These are phyloP conservation scores for Sinocyclocheilus anophthalmus DNA, from an alignment of 2,113 vertebrate species.

Conservation along the genomic window DNA sequence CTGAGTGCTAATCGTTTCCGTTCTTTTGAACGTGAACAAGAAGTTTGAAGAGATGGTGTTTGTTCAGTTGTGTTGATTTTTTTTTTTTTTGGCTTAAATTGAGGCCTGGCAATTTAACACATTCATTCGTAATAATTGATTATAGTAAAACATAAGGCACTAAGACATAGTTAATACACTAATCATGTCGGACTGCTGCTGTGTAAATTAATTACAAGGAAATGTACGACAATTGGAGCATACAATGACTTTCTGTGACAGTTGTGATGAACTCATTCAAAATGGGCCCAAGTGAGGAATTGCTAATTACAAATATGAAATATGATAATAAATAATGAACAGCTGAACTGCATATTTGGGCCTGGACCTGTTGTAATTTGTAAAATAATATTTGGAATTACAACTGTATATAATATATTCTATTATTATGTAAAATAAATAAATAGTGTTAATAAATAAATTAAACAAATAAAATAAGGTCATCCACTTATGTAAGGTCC, in stretches of 20 bases:
- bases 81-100: neutral
- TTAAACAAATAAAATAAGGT: neutral
- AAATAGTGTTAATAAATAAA: neutral
- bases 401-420: neutral
- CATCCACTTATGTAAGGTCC: too few relatives aligned
- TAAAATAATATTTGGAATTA: neutral
- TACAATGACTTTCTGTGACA: neutral
- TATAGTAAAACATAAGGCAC: neutral
- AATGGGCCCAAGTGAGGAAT: neutral
- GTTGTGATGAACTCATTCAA: neutral
- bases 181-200: neutral
- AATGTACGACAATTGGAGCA: neutral
- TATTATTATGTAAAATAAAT: neutral
- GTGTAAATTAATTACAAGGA: neutral
- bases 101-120: neutral
- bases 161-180: neutral
- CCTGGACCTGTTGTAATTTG: neutral
- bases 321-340: neutral
- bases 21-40: neutral
- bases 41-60: neutral
- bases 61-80: neutral
- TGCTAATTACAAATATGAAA: neutral
- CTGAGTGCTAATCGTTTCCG: neutral
- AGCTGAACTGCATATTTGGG: neutral
- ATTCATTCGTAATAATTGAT: neutral